phyloP scores from a whole-genome alignment of 1,140 invertebrate genomes.

The Rhopalosiphum padi region DNA sequence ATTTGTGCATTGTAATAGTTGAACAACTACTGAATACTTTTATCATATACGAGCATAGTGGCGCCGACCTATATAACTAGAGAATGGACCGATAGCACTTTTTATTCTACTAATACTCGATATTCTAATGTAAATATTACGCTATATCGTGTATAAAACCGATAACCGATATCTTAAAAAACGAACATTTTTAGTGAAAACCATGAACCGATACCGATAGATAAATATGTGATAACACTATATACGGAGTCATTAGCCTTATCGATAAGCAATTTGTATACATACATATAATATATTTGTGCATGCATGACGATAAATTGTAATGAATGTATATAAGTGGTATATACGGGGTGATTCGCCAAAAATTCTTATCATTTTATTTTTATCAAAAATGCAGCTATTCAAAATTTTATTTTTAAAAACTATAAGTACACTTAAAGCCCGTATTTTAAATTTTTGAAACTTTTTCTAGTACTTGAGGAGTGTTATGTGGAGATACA shows the following conservation, averaged over 20 bases:
- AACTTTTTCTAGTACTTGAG: too few species aligned
- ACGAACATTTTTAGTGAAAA: not conserved
- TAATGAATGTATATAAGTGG: not conserved
- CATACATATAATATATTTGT: not conserved
- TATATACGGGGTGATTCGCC: not conserved
- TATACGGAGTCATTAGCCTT: not conserved
- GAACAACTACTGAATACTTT: not conserved
- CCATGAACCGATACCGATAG: not conserved
- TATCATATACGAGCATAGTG: not conserved
- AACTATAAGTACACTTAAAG: not conserved
- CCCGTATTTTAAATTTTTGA: too few species aligned
- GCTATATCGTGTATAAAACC: not conserved
- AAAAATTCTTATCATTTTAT: not conserved
- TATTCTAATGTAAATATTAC: not conserved
- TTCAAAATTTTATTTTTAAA: not conserved
- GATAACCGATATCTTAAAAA: not conserved
- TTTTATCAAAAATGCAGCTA: not conserved
- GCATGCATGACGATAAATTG: not conserved
- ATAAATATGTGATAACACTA: not conserved
- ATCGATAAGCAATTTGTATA: not conserved
- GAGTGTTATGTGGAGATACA: not conserved
- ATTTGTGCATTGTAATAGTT: not conserved
- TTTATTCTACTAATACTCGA: not conserved
- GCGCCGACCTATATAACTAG: not conserved
- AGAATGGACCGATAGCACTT: not conserved